A percentile compares a stretch with the other conserved stretches of the same genome.
Evolutionary conservation across 2,113 vertebrate species (phyloP).

Genomic region (Xenopus laevis): DNA sequence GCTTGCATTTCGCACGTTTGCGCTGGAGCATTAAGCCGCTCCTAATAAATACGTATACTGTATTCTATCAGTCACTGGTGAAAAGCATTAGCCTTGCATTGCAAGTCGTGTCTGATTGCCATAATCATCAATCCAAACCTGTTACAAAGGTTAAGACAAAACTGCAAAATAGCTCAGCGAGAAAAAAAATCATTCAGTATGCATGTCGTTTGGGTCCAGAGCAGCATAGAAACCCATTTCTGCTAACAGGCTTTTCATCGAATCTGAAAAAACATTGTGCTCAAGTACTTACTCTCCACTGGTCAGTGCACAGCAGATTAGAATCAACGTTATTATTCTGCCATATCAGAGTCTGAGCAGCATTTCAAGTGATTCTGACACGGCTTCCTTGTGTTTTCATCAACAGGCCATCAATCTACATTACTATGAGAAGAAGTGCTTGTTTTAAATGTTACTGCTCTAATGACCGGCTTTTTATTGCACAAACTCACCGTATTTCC

Average conservation of each 20-base stretch:
- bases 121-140: constrained; percentile 19
- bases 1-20: constrained; percentile 22
- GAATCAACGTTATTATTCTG: constrained; percentile 13
- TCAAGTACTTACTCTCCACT: constrained; percentile 20
- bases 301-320: not conserved
- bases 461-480: not conserved
- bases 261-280: constrained; percentile 14
- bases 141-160: constrained; percentile 6
- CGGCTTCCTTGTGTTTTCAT: constrained; percentile 12
- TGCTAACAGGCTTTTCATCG: constrained; percentile 27
- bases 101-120: not conserved
- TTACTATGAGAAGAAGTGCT: not conserved
- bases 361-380: not conserved
- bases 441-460: constrained; percentile 13
- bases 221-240: constrained; percentile 26
- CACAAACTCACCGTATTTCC: not conserved
- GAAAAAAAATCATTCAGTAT: not conserved
- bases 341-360: not conserved
- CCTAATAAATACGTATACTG: constrained; percentile 36
- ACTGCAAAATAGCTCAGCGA: constrained; percentile 12
- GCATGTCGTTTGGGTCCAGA: constrained; percentile 13
- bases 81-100: not conserved
- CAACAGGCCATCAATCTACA: not conserved
- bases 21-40: constrained; percentile 14
- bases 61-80: constrained; percentile 8